Conservation (phyloP, 2,888 invertebrate species). For the Agonopterix alstromeriana region DNA sequence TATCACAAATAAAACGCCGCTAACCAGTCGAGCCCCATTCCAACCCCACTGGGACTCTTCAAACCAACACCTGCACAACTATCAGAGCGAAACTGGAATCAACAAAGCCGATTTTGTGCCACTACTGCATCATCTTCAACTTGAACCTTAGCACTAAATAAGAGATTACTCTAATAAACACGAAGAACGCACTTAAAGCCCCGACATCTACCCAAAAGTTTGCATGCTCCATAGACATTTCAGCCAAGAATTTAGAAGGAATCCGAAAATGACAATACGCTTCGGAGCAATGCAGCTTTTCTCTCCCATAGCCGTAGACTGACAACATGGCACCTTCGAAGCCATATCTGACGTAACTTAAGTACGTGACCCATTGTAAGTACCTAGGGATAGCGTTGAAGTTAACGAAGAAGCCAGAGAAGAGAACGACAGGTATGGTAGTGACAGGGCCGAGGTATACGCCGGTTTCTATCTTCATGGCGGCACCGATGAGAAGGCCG, state of each 20-base stretch:
- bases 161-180: conserved; percentile 85
- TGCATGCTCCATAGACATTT: conserved; percentile 88
- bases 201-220: conserved; percentile 90
- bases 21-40: not conserved
- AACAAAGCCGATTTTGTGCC: conserved; percentile 9
- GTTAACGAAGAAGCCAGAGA: conserved; percentile 96
- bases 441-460: conserved; percentile 91
- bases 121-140: conserved; percentile 76
- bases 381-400: conserved; percentile 93
- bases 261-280: conserved; percentile 90
- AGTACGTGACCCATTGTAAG: conserved; percentile 91
- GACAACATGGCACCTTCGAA: conserved; percentile 95
- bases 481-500: conserved; percentile 94
- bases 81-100: conserved; percentile 5
- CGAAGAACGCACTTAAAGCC: conserved; percentile 87
- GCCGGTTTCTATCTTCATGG: conserved; percentile 89
- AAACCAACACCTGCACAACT: conserved; percentile 5
- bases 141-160: conserved; percentile 91
- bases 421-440: conserved; percentile 92
- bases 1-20: too few relatives aligned
- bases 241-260: conserved; percentile 88
- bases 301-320: conserved; percentile 92
- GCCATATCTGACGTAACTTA: conserved; percentile 91
- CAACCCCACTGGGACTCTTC: not conserved
- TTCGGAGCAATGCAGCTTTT: conserved; percentile 87